These are phyloP conservation scores for Nyctalus aviator DNA, from an alignment of 2,797 vertebrate genomes.

Conservation along the genomic window DNA sequence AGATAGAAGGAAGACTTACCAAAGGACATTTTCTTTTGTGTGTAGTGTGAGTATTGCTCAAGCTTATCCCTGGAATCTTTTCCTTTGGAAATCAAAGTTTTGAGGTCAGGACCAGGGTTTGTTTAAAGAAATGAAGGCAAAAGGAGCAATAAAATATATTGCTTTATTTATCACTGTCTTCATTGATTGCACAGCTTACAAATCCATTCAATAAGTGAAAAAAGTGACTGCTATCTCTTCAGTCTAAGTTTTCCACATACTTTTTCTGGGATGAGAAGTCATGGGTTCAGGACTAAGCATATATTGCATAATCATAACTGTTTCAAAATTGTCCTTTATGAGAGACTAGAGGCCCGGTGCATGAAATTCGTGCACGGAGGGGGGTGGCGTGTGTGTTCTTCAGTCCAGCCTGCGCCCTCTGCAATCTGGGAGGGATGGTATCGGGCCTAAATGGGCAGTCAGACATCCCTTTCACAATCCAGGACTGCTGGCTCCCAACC, in stretches of 20 bases:
- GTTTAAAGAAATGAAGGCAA: constrained; percentile 47
- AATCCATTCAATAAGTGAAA: constrained; percentile 2
- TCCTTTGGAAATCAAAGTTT: constrained; percentile 32
- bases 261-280: constrained; percentile 26
- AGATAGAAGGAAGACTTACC: constrained; percentile 25
- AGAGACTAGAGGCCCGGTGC: neutral
- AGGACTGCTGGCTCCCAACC: too few relatives aligned
- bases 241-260: constrained; percentile 41
- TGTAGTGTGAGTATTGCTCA: constrained; percentile 4
- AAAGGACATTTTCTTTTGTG: neutral
- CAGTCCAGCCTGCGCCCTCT: too few relatives aligned
- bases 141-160: constrained; percentile 31
- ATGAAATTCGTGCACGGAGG: too few relatives aligned
- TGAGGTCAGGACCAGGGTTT: constrained; percentile 21
- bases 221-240: neutral
- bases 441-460: too few relatives aligned
- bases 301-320: constrained; percentile 22
- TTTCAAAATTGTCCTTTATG: constrained; percentile 41
- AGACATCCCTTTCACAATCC: too few relatives aligned
- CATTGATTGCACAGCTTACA: constrained; percentile 39
- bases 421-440: too few relatives aligned
- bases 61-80: constrained; percentile 15
- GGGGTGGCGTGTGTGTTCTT: too few relatives aligned
- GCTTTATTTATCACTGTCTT: constrained; percentile 42
- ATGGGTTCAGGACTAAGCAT: constrained; percentile 27